These are phyloP conservation scores for Barbus barbus DNA, from an alignment of 2,113 vertebrate species.

Conservation along the genomic window DNA sequence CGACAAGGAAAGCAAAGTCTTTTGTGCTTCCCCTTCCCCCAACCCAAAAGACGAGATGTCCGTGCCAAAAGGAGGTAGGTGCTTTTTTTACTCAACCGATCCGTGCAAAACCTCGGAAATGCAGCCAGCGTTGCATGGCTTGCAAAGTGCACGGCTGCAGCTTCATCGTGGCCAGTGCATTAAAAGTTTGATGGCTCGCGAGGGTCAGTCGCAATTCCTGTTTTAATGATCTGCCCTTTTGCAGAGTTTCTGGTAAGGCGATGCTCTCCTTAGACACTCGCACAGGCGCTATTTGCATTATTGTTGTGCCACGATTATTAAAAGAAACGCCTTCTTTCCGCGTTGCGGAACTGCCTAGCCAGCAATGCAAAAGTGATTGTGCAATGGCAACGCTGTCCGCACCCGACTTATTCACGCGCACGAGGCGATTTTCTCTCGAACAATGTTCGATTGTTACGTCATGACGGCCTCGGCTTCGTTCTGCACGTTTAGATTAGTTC, in stretches of 20 bases:
- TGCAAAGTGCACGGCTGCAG: constrained; percentile 80
- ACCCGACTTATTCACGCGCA: constrained; percentile 35
- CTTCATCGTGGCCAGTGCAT: constrained; percentile 77
- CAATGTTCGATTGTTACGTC: constrained; percentile 27
- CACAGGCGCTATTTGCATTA: constrained; percentile 78
- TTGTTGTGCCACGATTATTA: constrained; percentile 71
- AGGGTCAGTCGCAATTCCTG: constrained; percentile 92
- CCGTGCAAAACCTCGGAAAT: constrained; percentile 73
- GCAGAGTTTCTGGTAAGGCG: constrained; percentile 88
- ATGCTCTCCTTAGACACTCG: constrained; percentile 76
- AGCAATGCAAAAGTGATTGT: constrained; percentile 54
- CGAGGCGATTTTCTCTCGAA: constrained; percentile 29
- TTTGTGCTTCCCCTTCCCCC: constrained; percentile 92
- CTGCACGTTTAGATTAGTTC: constrained; percentile 17
- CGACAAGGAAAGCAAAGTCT: constrained; percentile 92
- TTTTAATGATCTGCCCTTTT: constrained; percentile 82
- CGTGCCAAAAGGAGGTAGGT: constrained; percentile 90
- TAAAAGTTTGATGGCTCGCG: constrained; percentile 80
- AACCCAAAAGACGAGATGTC: constrained; percentile 92
- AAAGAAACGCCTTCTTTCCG: constrained; percentile 73
- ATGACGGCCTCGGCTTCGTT: not conserved
- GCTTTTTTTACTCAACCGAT: constrained; percentile 64
- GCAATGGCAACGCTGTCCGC: constrained; percentile 45
- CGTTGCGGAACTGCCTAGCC: constrained; percentile 61
- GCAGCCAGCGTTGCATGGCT: constrained; percentile 78